Evolutionary conservation across 2,113 vertebrate genomes (phyloP).

Genomic region (Microtus pennsylvanicus): DNA sequence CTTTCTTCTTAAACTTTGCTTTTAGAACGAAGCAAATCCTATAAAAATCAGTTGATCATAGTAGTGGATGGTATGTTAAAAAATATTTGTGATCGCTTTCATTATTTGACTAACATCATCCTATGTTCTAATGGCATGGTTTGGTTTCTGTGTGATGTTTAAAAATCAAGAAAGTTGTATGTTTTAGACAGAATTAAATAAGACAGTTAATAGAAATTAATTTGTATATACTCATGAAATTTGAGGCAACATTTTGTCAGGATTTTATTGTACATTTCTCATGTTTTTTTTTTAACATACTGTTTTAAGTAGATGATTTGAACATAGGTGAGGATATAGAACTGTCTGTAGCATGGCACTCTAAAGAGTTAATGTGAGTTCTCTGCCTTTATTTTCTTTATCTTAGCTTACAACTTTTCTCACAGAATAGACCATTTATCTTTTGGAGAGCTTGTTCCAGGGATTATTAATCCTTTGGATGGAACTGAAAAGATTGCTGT

Average conservation of each 20-base stretch:
- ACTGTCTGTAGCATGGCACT: constrained; percentile 2
- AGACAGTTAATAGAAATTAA: neutral
- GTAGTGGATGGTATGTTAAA: neutral
- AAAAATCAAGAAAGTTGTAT: neutral
- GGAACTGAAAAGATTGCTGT: constrained; percentile 96
- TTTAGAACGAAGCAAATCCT: constrained; percentile 34
- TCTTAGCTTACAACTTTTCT: constrained; percentile 97
- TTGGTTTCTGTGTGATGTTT: neutral
- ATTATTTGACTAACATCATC: neutral
- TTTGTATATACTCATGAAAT: constrained; percentile 28
- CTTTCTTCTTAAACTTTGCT: constrained; percentile 6
- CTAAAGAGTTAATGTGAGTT: constrained; percentile 49
- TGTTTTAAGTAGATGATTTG: constrained; percentile 36
- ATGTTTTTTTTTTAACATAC: constrained; percentile 32
- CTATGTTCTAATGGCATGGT: neutral
- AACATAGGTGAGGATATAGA: constrained; percentile 25
- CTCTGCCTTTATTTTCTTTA: constrained; percentile 54
- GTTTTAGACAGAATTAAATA: neutral
- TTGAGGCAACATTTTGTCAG: constrained; percentile 7
- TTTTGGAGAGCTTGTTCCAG: constrained; percentile 96
- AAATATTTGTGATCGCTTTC: constrained; percentile 18
- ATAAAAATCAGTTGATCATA: neutral
- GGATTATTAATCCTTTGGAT: constrained; percentile 96
- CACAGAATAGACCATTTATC: constrained; percentile 99
- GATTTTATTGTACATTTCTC: neutral